phyloP scores from a whole-genome alignment of 1,140 invertebrate genomes.

The Manduca sexta region DNA sequence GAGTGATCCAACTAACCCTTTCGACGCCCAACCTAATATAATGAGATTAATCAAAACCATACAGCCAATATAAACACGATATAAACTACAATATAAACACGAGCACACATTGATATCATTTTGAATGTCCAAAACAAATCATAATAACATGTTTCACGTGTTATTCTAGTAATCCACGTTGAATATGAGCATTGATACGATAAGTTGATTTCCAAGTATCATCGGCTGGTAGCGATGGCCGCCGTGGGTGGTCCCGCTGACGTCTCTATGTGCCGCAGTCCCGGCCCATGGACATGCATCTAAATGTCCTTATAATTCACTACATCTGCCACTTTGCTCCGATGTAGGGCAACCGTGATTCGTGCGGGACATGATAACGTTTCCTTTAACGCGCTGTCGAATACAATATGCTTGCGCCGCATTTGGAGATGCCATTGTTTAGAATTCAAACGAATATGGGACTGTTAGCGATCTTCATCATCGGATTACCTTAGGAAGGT shows the following conservation, averaged over 20 bases:
- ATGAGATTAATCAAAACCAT: no score
- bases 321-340: slow-evolving; percentile 50
- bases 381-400: background rate
- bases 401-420: background rate
- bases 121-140: slow-evolving; percentile 11
- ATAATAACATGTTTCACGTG: slow-evolving; percentile 14
- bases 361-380: background rate
- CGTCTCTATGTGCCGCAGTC: slow-evolving; percentile 51
- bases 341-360: slow-evolving; percentile 24
- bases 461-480: no score
- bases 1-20: no score
- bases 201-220: slow-evolving; percentile 25
- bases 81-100: background rate
- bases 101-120: no score
- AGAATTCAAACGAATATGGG: no score
- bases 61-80: background rate
- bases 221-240: slow-evolving; percentile 17
- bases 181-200: slow-evolving; percentile 5
- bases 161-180: slow-evolving; percentile 15
- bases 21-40: no score
- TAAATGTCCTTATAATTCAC: slow-evolving; percentile 67
- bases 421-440: background rate
- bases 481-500: no score
- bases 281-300: slow-evolving; percentile 45
- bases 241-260: slow-evolving; percentile 58